Conservation (phyloP, 2,888 invertebrate genomes). For the Morpho helenor region DNA sequence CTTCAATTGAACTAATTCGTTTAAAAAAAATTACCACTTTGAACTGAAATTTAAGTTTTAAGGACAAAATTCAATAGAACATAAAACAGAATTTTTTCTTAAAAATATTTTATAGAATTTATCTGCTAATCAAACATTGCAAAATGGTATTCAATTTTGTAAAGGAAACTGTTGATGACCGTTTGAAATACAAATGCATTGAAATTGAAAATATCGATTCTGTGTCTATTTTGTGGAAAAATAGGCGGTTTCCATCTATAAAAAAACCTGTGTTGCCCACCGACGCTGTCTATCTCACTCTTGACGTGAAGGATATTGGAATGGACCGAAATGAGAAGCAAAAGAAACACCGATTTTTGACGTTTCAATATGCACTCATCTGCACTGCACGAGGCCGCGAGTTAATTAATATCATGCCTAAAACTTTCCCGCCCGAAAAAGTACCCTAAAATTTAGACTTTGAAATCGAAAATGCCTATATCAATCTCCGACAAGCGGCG, state of each 20-base stretch:
- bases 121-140: not conserved
- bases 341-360: slow-evolving; percentile 73
- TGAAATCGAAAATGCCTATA: slow-evolving; percentile 27
- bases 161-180: not conserved
- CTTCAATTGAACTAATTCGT: slow-evolving; percentile 12
- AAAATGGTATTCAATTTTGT: not conserved
- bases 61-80: too few species aligned
- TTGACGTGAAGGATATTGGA: slow-evolving; percentile 72
- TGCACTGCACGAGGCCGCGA: slow-evolving; percentile 43
- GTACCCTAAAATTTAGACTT: slow-evolving; percentile 30
- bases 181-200: slow-evolving; percentile 20
- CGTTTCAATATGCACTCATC: slow-evolving; percentile 77
- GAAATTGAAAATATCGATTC: slow-evolving; percentile 70
- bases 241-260: slow-evolving; percentile 65
- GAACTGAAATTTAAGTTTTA: not conserved
- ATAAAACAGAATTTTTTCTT: too few species aligned
- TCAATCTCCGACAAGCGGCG: slow-evolving; percentile 20
- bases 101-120: too few species aligned
- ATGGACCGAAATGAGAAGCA: slow-evolving; percentile 69
- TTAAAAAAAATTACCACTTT: too few species aligned
- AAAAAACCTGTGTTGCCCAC: slow-evolving; percentile 47
- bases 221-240: slow-evolving; percentile 68
- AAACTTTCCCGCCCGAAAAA: slow-evolving; percentile 33
- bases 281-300: slow-evolving; percentile 55
- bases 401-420: slow-evolving; percentile 54